Evolutionary conservation across 2,113 vertebrate genomes (phyloP).

Genomic region (Python bivittatus): DNA sequence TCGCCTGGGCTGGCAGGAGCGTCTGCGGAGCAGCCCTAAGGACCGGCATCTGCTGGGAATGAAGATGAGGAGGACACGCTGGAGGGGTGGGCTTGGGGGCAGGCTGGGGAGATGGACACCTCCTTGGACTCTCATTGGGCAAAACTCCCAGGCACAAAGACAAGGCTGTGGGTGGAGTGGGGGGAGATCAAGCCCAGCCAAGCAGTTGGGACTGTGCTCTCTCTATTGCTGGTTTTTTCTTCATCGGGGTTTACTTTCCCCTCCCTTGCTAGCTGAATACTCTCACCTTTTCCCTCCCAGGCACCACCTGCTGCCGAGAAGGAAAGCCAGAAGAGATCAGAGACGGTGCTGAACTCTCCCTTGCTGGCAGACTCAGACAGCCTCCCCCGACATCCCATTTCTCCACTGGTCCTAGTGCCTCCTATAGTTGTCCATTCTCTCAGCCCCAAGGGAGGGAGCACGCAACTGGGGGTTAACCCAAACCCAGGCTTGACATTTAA

Average conservation of each 20-base stretch:
- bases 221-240: not conserved
- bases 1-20: constrained; percentile 13
- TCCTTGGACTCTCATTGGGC: constrained; percentile 76
- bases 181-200: constrained; percentile 38
- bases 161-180: constrained; percentile 39
- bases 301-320: constrained; percentile 28
- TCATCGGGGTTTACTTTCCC: too few relatives aligned
- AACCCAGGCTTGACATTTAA: not conserved
- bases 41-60: constrained; percentile 22
- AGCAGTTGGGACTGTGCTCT: constrained; percentile 21
- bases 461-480: not conserved
- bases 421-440: not conserved
- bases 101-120: constrained; percentile 65
- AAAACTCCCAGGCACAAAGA: constrained; percentile 62
- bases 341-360: not conserved
- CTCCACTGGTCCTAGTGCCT: not conserved
- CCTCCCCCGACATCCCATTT: not conserved
- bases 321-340: not conserved
- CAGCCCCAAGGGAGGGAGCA: not conserved
- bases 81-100: constrained; percentile 55
- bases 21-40: constrained; percentile 4
- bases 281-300: constrained; percentile 18
- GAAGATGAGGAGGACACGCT: constrained; percentile 47
- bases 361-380: not conserved
- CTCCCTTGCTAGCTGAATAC: not conserved